Percentiles rank a stretch among this genome's conserved stretches.
Conservation (phyloP, 1,140 invertebrate genomes). For the Leptopilina clavipes region DNA sequence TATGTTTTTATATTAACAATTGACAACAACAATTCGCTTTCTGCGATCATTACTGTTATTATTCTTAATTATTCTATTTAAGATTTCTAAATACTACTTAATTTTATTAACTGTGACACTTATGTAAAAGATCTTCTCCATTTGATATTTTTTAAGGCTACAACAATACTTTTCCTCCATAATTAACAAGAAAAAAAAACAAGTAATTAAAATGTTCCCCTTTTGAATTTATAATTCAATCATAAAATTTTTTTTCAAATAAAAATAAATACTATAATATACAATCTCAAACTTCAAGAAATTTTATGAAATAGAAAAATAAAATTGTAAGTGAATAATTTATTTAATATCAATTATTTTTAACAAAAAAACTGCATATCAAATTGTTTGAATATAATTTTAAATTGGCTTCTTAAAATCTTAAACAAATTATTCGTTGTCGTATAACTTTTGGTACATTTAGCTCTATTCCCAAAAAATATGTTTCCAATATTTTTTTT, state of each 20-base stretch:
- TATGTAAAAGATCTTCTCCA: constrained; percentile 15
- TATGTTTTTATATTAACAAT: constrained; percentile 50
- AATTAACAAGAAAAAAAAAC: background rate
- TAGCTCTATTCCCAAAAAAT: background rate
- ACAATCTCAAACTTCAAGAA: no score
- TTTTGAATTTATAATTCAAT: no score
- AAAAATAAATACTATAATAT: no score
- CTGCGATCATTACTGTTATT: constrained; percentile 3
- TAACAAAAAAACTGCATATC: background rate
- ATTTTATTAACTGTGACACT: constrained; percentile 1
- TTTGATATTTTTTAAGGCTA: constrained; percentile 20
- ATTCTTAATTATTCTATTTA: background rate
- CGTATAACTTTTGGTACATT: background rate
- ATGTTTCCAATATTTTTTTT: background rate
- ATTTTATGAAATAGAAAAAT: no score
- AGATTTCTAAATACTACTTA: constrained; percentile 19
- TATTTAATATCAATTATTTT: no score
- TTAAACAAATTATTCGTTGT: constrained; percentile 22
- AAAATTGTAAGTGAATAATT: no score
- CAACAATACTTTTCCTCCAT: background rate
- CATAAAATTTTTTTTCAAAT: no score
- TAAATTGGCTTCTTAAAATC: background rate
- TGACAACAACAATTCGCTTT: constrained; percentile 52
- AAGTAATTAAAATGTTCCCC: background rate
- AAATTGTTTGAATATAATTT: no score